A percentile compares a stretch with the other conserved stretches of the same genome.
These are phyloP conservation scores for Botia almorhae DNA, from an alignment of 2,797 vertebrate species.

Conservation along the genomic window DNA sequence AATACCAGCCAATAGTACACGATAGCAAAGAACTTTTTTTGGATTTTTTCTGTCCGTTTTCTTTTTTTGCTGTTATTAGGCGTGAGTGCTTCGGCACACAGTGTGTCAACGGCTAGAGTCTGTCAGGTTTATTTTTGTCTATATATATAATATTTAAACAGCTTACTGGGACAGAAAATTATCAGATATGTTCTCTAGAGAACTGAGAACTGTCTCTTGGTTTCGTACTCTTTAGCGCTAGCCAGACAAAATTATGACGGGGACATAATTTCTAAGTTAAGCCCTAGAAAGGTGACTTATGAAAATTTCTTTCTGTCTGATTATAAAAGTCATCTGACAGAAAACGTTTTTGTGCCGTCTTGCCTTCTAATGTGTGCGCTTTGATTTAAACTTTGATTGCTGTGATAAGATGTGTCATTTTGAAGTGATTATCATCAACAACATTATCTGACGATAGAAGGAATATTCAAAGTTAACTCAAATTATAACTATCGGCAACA, in stretches of 20 bases:
- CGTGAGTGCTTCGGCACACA: not conserved
- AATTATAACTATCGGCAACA: not conserved
- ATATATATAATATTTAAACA: conserved; percentile 29
- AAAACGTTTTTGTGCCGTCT: not conserved
- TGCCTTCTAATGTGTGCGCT: not conserved
- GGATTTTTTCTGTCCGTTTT: not conserved
- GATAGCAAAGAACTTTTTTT: too few species aligned
- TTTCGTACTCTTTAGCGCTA: conserved; percentile 24
- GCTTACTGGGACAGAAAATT: not conserved
- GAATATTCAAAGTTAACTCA: not conserved
- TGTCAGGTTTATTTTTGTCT: conserved; percentile 29
- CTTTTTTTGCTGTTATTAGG: not conserved
- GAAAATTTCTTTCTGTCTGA: not conserved
- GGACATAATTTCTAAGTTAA: conserved; percentile 32
- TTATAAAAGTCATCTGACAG: not conserved
- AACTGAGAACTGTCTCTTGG: conserved; percentile 4
- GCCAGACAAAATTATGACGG: conserved; percentile 24
- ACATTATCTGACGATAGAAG: not conserved
- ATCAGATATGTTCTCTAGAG: conserved; percentile 22
- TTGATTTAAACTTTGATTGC: not conserved
- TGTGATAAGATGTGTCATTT: not conserved
- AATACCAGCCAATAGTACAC: not conserved
- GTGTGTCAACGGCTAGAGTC: not conserved
- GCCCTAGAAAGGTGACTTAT: conserved; percentile 1
- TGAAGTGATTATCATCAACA: not conserved